Conservation (phyloP, 2,888 invertebrate genomes). For the Aporophyla lueneburgensis region DNA sequence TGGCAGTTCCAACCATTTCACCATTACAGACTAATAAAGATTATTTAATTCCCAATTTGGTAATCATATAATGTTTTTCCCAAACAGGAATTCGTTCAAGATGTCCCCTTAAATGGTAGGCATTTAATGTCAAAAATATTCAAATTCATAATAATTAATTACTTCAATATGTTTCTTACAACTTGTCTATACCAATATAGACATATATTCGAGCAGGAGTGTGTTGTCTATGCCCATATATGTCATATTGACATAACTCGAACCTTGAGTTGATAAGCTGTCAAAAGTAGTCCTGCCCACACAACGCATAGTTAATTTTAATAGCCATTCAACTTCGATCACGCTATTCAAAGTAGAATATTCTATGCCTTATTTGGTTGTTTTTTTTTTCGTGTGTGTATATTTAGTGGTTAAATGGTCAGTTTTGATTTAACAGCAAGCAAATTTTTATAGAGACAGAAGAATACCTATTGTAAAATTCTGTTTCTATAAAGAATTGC, state of each 20-base stretch:
- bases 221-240: slow-evolving; percentile 44
- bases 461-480: too few relatives aligned
- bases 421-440: slow-evolving; percentile 23
- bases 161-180: slow-evolving; percentile 25
- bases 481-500: background rate
- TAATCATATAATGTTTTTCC: slow-evolving; percentile 4
- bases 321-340: slow-evolving; percentile 29
- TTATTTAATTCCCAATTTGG: slow-evolving; percentile 8
- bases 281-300: slow-evolving; percentile 64
- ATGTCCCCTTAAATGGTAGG: slow-evolving; percentile 13
- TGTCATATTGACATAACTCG: slow-evolving; percentile 40
- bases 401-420: slow-evolving; percentile 38
- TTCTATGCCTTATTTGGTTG: slow-evolving; percentile 43
- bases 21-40: slow-evolving; percentile 1
- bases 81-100: background rate
- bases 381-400: slow-evolving; percentile 38
- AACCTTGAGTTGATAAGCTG: slow-evolving; percentile 59
- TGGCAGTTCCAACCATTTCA: background rate
- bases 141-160: slow-evolving; percentile 42
- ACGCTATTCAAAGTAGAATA: slow-evolving; percentile 37
- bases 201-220: slow-evolving; percentile 38
- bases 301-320: slow-evolving; percentile 42
- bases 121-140: slow-evolving; percentile 44
- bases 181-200: slow-evolving; percentile 21
- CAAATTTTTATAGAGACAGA: too few relatives aligned